Conservation (phyloP, 2,797 vertebrate species). For the Micromesistius poutassou region DNA sequence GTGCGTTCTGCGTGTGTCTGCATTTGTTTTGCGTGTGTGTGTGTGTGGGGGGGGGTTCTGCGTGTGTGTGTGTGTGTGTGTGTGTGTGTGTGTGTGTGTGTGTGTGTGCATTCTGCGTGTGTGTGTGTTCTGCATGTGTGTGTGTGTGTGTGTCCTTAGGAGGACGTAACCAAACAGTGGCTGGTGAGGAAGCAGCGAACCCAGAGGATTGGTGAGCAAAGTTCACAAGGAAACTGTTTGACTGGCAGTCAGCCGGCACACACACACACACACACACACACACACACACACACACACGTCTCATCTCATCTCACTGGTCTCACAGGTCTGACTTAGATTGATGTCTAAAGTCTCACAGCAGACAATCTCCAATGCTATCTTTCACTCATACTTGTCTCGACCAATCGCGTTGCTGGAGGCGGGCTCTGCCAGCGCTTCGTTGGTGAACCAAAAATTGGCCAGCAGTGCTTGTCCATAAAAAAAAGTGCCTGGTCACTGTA, state of each 20-base stretch:
- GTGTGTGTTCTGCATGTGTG: not conserved
- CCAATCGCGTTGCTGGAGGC: no score
- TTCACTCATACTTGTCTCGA: no score
- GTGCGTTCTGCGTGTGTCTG: not conserved
- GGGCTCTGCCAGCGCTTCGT: no score
- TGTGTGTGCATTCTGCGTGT: not conserved
- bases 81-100: not conserved
- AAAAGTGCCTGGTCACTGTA: no score
- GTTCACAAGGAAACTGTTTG: not conserved
- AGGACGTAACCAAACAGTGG: constrained; percentile 73
- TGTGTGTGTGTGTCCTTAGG: constrained; percentile 48
- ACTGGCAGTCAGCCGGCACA: not conserved
- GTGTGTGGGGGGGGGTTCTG: no score
- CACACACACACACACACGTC: constrained; percentile 2
- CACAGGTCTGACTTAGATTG: not conserved
- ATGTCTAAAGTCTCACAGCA: not conserved
- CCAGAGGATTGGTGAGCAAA: constrained; percentile 66
- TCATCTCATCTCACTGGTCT: not conserved
- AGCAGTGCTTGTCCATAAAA: no score
- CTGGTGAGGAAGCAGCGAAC: constrained; percentile 71
- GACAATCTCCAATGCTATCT: no score
- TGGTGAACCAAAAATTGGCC: no score
- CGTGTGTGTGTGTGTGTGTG: no score
- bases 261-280: not conserved
- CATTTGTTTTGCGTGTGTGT: no score